A percentile compares a stretch with the other conserved stretches of the same genome.
These are phyloP conservation scores for Pomatostomus ruficeps DNA, from an alignment of 2,113 vertebrate species.

Conservation along the genomic window DNA sequence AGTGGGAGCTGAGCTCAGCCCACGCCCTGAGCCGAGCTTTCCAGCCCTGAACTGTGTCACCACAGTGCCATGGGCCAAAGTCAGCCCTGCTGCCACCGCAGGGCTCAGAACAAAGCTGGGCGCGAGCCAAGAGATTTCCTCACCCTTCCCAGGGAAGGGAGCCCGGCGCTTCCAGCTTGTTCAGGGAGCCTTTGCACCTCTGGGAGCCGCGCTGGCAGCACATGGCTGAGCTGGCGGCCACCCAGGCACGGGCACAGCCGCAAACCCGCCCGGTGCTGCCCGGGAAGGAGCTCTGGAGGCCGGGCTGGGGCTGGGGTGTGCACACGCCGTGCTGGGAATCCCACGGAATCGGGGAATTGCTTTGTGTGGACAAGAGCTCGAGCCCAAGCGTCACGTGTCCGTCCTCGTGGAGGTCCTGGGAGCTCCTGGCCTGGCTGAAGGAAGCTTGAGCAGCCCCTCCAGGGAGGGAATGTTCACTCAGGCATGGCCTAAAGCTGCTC, in stretches of 20 bases:
- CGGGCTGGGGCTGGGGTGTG: neutral
- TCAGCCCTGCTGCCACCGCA: neutral
- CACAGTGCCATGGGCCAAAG: neutral
- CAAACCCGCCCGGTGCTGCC: neutral
- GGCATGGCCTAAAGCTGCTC: neutral
- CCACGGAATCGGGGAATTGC: accelerated
- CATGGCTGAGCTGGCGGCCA: neutral
- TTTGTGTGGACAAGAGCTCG: neutral
- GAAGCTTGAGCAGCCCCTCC: neutral
- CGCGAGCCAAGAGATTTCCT: neutral
- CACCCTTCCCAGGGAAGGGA: neutral
- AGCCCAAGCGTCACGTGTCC: accelerated
- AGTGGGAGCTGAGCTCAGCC: neutral
- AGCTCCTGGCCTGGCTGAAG: neutral
- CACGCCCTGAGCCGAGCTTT: neutral
- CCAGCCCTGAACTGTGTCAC: constrained; percentile 20
- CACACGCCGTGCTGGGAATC: neutral
- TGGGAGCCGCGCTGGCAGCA: neutral
- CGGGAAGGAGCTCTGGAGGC: neutral
- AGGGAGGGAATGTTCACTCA: neutral
- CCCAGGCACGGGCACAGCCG: neutral
- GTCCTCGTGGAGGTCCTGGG: accelerated
- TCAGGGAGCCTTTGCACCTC: constrained; percentile 6
- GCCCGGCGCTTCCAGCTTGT: neutral
- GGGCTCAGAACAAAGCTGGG: constrained; percentile 14